Percentiles rank a stretch among this genome's conserved stretches.
These are phyloP conservation scores for Petaurus breviceps DNA, from an alignment of 2,113 vertebrate species.

Conservation along the genomic window DNA sequence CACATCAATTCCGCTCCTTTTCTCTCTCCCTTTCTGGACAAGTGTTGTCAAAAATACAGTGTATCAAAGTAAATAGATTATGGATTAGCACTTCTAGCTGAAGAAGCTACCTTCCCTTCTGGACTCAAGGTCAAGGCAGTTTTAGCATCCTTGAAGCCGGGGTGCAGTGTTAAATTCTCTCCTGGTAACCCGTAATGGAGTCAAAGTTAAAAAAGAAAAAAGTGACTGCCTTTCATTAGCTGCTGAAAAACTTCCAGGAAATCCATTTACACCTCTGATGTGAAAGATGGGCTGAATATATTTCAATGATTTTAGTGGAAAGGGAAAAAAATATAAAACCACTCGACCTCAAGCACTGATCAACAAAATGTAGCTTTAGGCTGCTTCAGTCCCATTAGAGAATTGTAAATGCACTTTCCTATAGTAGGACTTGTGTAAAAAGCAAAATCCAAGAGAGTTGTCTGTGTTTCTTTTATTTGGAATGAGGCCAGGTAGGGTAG, in stretches of 20 bases:
- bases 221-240: constrained; percentile 78
- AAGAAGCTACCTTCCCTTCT: constrained; percentile 73
- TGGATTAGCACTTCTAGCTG: constrained; percentile 73
- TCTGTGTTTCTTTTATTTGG: constrained; percentile 5
- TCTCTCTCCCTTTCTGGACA: constrained; percentile 68
- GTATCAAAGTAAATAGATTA: constrained; percentile 72
- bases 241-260: constrained; percentile 84
- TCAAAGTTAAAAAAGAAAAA: constrained; percentile 83
- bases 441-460: constrained; percentile 55
- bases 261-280: constrained; percentile 87
- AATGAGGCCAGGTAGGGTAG: neutral
- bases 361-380: constrained; percentile 45
- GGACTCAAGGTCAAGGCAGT: constrained; percentile 82
- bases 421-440: constrained; percentile 47
- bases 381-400: constrained; percentile 64
- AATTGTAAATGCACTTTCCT: constrained; percentile 82
- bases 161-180: constrained; percentile 75
- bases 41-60: constrained; percentile 63
- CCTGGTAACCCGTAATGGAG: constrained; percentile 78
- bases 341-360: constrained; percentile 70
- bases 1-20: constrained; percentile 27
- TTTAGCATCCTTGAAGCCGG: constrained; percentile 79
- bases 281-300: constrained; percentile 82
- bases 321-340: constrained; percentile 65
- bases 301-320: constrained; percentile 80